Evolutionary conservation across 2,888 invertebrate species (phyloP).

Genomic region (Lissocephala sabroskyi): DNA sequence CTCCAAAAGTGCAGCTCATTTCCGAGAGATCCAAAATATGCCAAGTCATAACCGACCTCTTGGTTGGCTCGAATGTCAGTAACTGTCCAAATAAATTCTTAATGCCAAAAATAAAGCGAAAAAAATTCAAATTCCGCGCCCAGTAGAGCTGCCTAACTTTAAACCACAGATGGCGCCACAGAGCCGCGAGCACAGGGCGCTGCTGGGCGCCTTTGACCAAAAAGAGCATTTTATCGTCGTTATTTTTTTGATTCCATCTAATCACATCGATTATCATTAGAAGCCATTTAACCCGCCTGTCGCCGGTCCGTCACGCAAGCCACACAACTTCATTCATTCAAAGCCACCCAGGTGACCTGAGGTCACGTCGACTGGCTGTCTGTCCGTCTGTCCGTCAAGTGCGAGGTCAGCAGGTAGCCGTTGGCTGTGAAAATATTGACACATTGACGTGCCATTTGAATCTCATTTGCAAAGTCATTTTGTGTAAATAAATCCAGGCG

Average conservation of each 20-base stretch:
- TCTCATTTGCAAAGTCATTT: constrained; percentile 70
- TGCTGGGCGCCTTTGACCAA: too few relatives aligned
- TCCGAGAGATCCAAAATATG: constrained; percentile 21
- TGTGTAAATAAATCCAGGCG: constrained; percentile 61
- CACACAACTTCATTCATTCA: constrained; percentile 32
- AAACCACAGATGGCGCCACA: too few relatives aligned
- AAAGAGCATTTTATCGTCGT: too few relatives aligned
- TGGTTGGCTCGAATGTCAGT: too few relatives aligned
- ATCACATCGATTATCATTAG: constrained; percentile 61
- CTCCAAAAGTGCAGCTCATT: constrained; percentile 21
- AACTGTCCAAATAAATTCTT: constrained; percentile 58
- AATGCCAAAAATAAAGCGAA: too few relatives aligned
- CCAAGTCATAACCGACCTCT: too few relatives aligned
- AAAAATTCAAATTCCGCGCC: too few relatives aligned
- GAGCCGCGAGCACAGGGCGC: too few relatives aligned
- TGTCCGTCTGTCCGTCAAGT: constrained; percentile 25
- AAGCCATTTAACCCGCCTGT: constrained; percentile 29
- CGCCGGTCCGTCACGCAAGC: constrained; percentile 16
- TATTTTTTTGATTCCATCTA: too few relatives aligned
- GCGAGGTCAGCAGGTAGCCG: constrained; percentile 54
- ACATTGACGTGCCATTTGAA: constrained; percentile 47
- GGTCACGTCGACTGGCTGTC: constrained; percentile 53
- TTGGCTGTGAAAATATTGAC: constrained; percentile 63
- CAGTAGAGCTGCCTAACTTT: too few relatives aligned
- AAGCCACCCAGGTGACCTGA: constrained; percentile 23